Percentiles rank a stretch among this genome's conserved stretches.
These are phyloP conservation scores for Dipodomys spectabilis DNA, from an alignment of 2,113 vertebrate genomes.

Conservation along the genomic window DNA sequence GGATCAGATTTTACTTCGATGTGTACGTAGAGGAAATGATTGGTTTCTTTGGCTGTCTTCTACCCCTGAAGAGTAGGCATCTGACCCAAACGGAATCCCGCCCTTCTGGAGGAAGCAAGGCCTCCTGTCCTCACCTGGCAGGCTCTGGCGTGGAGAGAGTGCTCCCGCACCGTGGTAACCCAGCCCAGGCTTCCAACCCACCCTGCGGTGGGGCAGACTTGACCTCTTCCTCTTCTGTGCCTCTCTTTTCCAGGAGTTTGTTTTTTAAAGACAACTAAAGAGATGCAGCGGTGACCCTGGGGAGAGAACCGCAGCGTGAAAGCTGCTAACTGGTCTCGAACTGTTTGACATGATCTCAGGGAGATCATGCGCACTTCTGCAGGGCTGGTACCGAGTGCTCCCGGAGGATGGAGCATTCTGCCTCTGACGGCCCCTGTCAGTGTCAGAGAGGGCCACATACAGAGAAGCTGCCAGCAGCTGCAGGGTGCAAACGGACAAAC, in stretches of 20 bases:
- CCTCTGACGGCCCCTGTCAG: not conserved
- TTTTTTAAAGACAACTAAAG: not conserved
- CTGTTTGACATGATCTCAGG: slow-evolving; percentile 38
- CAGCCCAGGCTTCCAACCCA: not conserved
- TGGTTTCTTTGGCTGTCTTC: not conserved
- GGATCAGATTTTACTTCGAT: slow-evolving; percentile 37
- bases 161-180: not conserved
- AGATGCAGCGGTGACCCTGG: not conserved
- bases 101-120: not conserved
- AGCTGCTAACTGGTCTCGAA: slow-evolving; percentile 41
- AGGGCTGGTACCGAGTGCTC: not conserved
- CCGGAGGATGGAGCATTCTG: not conserved
- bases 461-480: not conserved
- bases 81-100: not conserved
- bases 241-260: not conserved
- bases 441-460: not conserved
- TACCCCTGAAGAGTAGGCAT: slow-evolving; percentile 14
- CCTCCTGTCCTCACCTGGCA: not conserved
- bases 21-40: not conserved
- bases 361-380: not conserved
- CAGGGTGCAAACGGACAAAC: not conserved
- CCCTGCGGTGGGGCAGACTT: too few species aligned
- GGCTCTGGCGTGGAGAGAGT: not conserved
- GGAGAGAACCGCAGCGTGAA: slow-evolving; percentile 16
- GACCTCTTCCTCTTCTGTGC: not conserved